Conservation (phyloP, 2,888 invertebrate species). For the Uloborus plumipes region DNA sequence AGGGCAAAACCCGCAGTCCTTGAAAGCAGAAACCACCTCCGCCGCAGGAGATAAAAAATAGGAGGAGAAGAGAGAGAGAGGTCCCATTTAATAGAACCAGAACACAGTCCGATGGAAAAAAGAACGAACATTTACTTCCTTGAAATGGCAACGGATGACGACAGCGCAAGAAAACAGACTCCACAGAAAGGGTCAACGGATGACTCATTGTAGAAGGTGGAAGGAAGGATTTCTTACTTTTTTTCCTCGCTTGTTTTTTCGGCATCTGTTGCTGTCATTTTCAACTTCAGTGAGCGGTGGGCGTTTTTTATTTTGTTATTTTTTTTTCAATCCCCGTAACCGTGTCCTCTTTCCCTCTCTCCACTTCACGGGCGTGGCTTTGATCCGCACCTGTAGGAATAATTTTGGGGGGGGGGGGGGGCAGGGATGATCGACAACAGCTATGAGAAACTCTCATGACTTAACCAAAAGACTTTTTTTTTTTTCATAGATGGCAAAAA, state of each 20-base stretch:
- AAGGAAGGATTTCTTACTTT: constrained; percentile 9
- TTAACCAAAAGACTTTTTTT: no score
- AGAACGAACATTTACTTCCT: constrained; percentile 28
- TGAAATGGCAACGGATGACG: constrained; percentile 35
- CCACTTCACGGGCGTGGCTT: not conserved
- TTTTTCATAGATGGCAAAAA: no score
- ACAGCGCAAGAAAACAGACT: constrained; percentile 52
- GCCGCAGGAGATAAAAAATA: not conserved
- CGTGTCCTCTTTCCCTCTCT: not conserved
- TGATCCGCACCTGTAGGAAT: not conserved
- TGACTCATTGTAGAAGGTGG: constrained; percentile 53
- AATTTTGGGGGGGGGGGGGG: no score
- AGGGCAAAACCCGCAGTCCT: constrained; percentile 34
- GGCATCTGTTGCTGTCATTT: constrained; percentile 56
- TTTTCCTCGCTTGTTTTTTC: constrained; percentile 18
- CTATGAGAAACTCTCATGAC: no score
- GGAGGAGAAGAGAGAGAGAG: not conserved
- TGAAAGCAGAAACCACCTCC: constrained; percentile 41
- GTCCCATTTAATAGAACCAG: not conserved
- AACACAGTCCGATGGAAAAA: constrained; percentile 15
- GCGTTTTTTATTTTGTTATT: no score
- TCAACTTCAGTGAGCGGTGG: no score
- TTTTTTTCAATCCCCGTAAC: not conserved
- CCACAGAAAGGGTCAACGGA: constrained; percentile 48
- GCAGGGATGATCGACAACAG: no score